These are phyloP conservation scores for Tetragonisca angustula DNA, from an alignment of 2,888 invertebrate species.

Conservation along the genomic window DNA sequence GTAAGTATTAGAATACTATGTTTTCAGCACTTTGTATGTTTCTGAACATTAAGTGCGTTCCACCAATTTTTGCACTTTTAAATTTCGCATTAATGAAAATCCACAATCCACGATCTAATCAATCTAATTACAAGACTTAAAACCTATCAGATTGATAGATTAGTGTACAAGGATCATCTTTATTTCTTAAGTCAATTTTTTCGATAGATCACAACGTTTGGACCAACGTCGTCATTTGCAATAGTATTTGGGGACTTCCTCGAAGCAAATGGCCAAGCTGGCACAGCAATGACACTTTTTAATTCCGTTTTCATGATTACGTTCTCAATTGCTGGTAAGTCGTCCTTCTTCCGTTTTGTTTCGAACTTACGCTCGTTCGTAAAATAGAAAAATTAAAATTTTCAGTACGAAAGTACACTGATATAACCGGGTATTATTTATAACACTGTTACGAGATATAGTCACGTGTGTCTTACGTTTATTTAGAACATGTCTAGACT, in stretches of 20 bases:
- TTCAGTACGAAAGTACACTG: too few species aligned
- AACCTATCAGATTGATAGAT: not conserved
- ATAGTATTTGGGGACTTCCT: slow-evolving; percentile 90
- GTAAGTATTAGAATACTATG: too few species aligned
- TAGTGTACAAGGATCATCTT: not conserved
- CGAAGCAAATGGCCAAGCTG: slow-evolving; percentile 87
- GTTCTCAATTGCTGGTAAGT: slow-evolving; percentile 87
- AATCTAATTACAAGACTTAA: too few species aligned
- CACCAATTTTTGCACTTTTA: too few species aligned
- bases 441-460: not conserved
- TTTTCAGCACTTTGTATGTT: too few species aligned
- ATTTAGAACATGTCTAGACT: not conserved
- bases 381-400: too few species aligned
- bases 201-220: slow-evolving; percentile 88
- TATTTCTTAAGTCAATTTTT: slow-evolving; percentile 29
- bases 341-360: not conserved
- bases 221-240: slow-evolving; percentile 89
- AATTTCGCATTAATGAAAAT: too few species aligned
- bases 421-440: not conserved
- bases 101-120: too few species aligned
- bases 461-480: not conserved
- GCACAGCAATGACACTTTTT: slow-evolving; percentile 89
- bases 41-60: too few species aligned
- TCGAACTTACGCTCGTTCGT: too few species aligned
- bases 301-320: slow-evolving; percentile 89